Base-by-base conservation (phyloP, 2,797 vertebrate species). In the Myripristis murdjan region DNA sequence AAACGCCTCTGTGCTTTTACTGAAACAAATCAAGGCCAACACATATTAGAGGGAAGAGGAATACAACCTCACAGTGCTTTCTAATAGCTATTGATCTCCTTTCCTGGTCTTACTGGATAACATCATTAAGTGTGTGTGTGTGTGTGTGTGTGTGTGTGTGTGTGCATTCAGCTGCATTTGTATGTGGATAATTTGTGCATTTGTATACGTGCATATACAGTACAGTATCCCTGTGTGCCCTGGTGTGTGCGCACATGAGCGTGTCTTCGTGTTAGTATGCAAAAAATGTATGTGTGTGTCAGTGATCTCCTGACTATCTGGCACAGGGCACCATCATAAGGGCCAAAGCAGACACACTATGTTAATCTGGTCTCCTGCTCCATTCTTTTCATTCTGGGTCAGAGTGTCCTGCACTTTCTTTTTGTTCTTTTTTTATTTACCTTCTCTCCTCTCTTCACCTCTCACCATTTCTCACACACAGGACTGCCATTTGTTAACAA, bases 81-180 rank as follows among this genome's bases (percentile, higher is more conserved):
- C 83, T 90, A 91, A 92, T 83, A 90, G 89, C 80, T 92, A 93
- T 92, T 74, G 91, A 93, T 93, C 73, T 77, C 60, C 61, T 72
- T 77, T 75, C 75, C 80, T 75, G 77, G 66, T 79, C 67, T 74
- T 47, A 68, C 55, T 44, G n/a, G 54, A 85, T 55, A 77, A 70
- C 64, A 73, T 73, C 64, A 69, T 70, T 74, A 75, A 61, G 52
- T 18, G 28, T 73, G 35, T 60, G 48, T 37, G 56, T 37, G 24
- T 56, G 71, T 37, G 16, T 49, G 48, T 43, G 20, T 52, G 66
- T 48, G 41, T 44, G 44, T 48, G 52, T 20, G 44, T 9, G 2
- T 55, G 35, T 33, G 35, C 33, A 10, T 10, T 8, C 33, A 41
- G 24, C 28, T 51, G 57, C 10, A 16, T 52, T 24, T 64, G 18